These are phyloP conservation scores for Platorchestia sp. DNA, from an alignment of 1,140 invertebrate species.

Conservation along the genomic window DNA sequence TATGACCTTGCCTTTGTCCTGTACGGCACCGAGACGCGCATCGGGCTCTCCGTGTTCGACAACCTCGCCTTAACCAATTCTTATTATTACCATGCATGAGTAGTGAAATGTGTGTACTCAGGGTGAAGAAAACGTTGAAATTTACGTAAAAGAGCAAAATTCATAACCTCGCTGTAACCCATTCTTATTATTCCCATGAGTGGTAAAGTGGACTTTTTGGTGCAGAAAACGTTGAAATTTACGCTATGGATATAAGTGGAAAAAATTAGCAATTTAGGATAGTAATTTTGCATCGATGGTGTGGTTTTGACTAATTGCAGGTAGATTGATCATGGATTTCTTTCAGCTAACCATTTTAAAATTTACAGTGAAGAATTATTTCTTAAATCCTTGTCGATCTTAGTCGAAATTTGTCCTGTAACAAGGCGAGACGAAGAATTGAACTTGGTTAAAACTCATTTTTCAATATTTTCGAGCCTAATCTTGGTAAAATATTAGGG, in stretches of 20 bases:
- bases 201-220: neutral
- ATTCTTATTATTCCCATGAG: neutral
- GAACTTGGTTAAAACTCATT: too few relatives aligned
- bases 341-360: too few relatives aligned
- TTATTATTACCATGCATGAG: neutral
- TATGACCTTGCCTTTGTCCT: constrained; percentile 38
- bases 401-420: too few relatives aligned
- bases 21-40: neutral
- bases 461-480: too few relatives aligned
- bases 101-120: neutral
- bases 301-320: neutral
- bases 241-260: neutral
- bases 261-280: neutral
- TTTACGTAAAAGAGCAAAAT: too few relatives aligned
- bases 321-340: neutral
- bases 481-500: too few relatives aligned
- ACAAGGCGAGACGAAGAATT: too few relatives aligned
- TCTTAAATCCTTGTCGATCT: too few relatives aligned
- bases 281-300: neutral
- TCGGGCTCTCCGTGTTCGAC: neutral
- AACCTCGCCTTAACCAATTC: neutral
- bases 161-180: neutral
- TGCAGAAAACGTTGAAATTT: neutral
- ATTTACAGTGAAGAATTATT: too few relatives aligned
- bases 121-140: neutral